Percentiles rank a stretch among this genome's conserved stretches.
Conservation (phyloP, 2,888 invertebrate genomes). For the Epinotia brunnichana region DNA sequence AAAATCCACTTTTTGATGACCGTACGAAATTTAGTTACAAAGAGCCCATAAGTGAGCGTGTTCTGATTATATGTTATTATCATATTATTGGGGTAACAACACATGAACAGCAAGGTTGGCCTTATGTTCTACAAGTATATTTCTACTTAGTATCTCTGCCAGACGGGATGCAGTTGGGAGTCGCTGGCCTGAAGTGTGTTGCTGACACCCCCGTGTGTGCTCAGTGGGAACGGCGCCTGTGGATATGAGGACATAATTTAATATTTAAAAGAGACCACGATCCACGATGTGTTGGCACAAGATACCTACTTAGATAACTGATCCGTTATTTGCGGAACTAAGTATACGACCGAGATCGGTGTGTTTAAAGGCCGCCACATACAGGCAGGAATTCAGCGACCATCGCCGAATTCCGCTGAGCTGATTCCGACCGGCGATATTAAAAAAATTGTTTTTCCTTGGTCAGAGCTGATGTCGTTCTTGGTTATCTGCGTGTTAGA, state of each 20-base stretch:
- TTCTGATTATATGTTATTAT: background rate
- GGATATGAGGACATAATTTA: conserved; percentile 1
- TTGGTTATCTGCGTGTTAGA: conserved; percentile 57
- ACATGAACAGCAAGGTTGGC: background rate
- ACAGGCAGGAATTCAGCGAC: no score
- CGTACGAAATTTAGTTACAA: background rate
- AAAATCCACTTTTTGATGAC: no score
- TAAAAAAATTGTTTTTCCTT: no score
- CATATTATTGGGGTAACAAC: background rate
- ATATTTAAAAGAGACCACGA: background rate
- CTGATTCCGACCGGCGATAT: no score
- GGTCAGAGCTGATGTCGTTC: no score
- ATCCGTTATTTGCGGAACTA: no score
- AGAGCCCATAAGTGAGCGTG: background rate
- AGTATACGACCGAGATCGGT: no score
- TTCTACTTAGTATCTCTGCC: conserved; percentile 59
- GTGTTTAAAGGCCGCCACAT: no score
- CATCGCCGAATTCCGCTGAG: no score
- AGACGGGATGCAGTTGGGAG: conserved; percentile 57
- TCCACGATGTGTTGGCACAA: no score
- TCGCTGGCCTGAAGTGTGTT: conserved; percentile 72
- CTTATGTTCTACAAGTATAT: conserved; percentile 45
- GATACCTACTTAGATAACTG: no score
- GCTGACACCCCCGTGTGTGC: conserved; percentile 63
- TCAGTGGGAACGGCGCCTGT: conserved; percentile 62